These are phyloP conservation scores for Eudasyphora cyanicolor DNA, from an alignment of 2,888 invertebrate genomes.

Conservation along the genomic window DNA sequence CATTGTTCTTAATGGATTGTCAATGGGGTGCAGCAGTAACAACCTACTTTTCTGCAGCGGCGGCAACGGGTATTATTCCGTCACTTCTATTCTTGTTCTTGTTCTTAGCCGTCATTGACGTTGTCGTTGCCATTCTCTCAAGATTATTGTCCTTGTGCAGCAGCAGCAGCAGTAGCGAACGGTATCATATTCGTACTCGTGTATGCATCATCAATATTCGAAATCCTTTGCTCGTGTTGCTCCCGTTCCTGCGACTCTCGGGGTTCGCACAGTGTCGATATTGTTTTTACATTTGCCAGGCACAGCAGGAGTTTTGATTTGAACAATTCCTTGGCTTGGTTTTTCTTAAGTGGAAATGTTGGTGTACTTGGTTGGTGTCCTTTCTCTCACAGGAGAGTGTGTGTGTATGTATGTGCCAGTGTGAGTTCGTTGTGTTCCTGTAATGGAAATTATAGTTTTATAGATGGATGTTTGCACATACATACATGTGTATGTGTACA, in stretches of 20 bases:
- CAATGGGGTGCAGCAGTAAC: constrained; percentile 63
- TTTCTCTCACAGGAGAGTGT: too few relatives aligned
- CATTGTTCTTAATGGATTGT: constrained; percentile 65
- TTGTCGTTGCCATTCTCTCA: constrained; percentile 45
- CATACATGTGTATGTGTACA: not conserved
- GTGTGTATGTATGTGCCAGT: too few relatives aligned
- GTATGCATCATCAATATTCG: constrained; percentile 63
- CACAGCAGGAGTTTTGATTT: constrained; percentile 62
- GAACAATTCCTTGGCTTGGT: constrained; percentile 57
- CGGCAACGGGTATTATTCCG: not conserved
- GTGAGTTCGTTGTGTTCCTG: constrained; percentile 10
- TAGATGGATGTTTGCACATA: not conserved
- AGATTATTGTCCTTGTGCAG: constrained; percentile 60
- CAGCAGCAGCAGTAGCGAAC: too few relatives aligned
- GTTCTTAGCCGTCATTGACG: not conserved
- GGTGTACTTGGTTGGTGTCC: constrained; percentile 14
- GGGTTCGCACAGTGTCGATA: constrained; percentile 29
- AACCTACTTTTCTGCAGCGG: constrained; percentile 49
- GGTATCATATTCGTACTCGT: too few relatives aligned
- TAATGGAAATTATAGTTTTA: constrained; percentile 44
- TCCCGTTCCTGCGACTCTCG: too few relatives aligned
- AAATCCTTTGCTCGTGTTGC: constrained; percentile 57
- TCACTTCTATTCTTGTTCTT: constrained; percentile 35
- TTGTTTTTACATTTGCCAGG: constrained; percentile 47
- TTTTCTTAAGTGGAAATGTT: constrained; percentile 38